Evolutionary conservation across 2,888 invertebrate genomes (phyloP), one percentile per base, ranked within the genome.

Genomic region (Xestia rhomboidea): DNA sequence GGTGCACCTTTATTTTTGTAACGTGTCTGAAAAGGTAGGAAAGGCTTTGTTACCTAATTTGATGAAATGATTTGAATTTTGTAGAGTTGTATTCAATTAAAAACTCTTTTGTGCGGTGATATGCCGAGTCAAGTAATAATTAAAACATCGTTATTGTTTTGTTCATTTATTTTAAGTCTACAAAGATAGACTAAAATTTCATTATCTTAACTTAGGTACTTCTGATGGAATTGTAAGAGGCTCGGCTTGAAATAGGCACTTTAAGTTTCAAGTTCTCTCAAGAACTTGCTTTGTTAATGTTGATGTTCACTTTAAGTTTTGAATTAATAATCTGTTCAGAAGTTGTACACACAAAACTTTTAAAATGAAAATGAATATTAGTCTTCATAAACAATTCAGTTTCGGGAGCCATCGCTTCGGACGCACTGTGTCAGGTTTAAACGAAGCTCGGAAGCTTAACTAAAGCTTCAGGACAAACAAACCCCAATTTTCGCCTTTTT

Each of bases 1-100:
- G 63, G 79, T 88, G 79, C 84, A 84, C 80, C 87, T 87, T 91
- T 87, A 87, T 91, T 89, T 90, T 88, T 83, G 80, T 83, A 77
- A 73, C 72, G 64, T 76, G 77, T n/a, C 79, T 85, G 44, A 80
- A 75, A 78, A 86, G 73, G 75, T 66, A 72, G 78, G n/a, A 67
- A 70, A 72, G 79, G 71, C 73, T 87, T 85, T 84, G 79, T 82
- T 79, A 54, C 80, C 79, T 81, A 79, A 81, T 83, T 85, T 79
- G 60, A 51, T 54, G 27, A 49, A 71, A 74, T 69, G 62, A 73
- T 77, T 76, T 78, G 49, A 81, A 85, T 83, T 54, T 30, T 41
- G 57, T 63, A 27, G 67, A 63, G 30, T 60, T 64, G 49, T 34
- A 51, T 73, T 71, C 21, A 1, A 57, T 81, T 83, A 73, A 68